Percentiles rank a stretch among this genome's conserved stretches.
Evolutionary conservation across 1,140 invertebrate species (phyloP).

Genomic region (Drosophila willistoni): DNA sequence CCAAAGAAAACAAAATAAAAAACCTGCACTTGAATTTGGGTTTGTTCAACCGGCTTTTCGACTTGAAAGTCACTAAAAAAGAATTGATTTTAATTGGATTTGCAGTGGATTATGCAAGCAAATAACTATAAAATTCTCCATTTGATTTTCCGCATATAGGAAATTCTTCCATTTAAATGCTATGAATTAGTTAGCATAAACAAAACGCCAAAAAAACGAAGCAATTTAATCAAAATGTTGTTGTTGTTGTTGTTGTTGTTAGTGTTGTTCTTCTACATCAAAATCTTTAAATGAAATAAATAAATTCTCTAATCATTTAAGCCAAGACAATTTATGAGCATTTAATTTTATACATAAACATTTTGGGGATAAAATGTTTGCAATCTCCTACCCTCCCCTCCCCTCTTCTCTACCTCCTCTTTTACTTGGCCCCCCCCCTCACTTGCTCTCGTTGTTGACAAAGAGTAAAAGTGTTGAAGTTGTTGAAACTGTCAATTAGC

Average conservation of each 20-base stretch:
- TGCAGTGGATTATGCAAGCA: too few species aligned
- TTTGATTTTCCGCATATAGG: background rate
- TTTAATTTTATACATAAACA: slow-evolving; percentile 10
- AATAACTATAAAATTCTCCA: background rate
- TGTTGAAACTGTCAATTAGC: slow-evolving; percentile 9
- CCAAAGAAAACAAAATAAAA: background rate
- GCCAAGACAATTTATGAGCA: slow-evolving; percentile 6
- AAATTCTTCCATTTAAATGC: slow-evolving; percentile 1
- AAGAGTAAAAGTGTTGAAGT: slow-evolving; percentile 13
- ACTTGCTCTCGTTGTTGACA: background rate
- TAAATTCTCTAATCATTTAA: slow-evolving; percentile 8
- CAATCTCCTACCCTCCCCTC: background rate
- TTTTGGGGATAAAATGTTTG: slow-evolving; percentile 2
- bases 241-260: background rate
- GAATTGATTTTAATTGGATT: too few species aligned
- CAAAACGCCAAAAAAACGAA: background rate
- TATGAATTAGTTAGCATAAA: background rate
- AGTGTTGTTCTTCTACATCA: background rate
- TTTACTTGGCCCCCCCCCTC: too few species aligned
- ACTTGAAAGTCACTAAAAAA: too few species aligned
- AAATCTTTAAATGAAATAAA: slow-evolving; percentile 1
- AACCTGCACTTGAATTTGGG: too few species aligned
- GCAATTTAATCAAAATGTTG: background rate
- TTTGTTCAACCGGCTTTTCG: too few species aligned
- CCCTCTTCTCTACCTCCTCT: background rate